Percentiles rank a stretch among this genome's conserved stretches.
phyloP scores from a whole-genome alignment of 2,888 invertebrate genomes.

The Nomada fabriciana region DNA sequence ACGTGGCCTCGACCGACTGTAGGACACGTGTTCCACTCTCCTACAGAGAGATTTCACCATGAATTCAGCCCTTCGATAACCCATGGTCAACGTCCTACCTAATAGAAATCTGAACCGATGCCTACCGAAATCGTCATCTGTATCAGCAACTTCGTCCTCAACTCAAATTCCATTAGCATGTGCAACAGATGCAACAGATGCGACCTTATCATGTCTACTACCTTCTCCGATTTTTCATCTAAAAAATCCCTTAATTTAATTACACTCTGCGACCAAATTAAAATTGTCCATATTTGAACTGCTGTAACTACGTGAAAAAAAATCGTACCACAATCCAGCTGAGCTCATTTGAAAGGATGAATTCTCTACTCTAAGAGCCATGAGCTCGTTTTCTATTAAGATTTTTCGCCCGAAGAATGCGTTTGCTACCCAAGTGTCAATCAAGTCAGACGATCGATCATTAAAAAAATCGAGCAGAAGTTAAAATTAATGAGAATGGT shows the following conservation, averaged over 20 bases:
- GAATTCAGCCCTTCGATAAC: conserved; percentile 44
- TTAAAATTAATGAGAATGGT: conserved; percentile 10
- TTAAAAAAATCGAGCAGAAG: neutral
- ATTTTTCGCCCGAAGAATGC: too few relatives aligned
- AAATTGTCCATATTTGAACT: too few relatives aligned
- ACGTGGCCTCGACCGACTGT: conserved; percentile 80
- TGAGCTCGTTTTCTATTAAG: too few relatives aligned
- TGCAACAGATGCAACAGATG: neutral
- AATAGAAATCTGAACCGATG: conserved; percentile 12
- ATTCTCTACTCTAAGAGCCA: too few relatives aligned
- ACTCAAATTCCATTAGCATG: neutral
- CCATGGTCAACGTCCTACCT: neutral
- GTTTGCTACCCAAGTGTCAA: too few relatives aligned
- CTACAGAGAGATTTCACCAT: conserved; percentile 75
- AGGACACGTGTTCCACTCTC: conserved; percentile 83
- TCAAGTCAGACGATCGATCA: too few relatives aligned
- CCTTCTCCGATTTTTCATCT: neutral
- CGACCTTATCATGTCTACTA: neutral
- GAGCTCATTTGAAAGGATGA: too few relatives aligned
- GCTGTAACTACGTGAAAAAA: too few relatives aligned
- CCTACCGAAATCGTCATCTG: neutral
- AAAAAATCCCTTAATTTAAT: neutral
- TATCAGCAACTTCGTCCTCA: neutral
- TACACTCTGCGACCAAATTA: neutral
- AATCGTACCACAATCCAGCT: too few relatives aligned